A percentile compares a stretch with the other conserved stretches of the same genome.
These are phyloP conservation scores for Glaucopsyche alexis DNA, from an alignment of 2,888 invertebrate species.

Conservation along the genomic window DNA sequence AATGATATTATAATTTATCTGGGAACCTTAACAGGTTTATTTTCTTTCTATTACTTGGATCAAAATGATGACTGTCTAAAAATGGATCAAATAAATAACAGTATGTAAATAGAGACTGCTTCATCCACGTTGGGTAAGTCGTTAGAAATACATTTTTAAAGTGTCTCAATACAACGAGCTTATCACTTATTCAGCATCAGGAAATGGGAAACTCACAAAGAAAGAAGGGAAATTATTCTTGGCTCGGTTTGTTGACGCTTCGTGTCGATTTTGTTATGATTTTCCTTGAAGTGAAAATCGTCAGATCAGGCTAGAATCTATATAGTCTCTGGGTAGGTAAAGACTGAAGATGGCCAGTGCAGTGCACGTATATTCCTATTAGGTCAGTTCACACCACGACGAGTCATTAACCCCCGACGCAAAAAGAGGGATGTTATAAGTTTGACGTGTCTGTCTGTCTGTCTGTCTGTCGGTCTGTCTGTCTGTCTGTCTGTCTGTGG, in stretches of 20 bases:
- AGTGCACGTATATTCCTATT: too few species aligned
- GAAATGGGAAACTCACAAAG: constrained; percentile 64
- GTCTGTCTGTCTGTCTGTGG: too few species aligned
- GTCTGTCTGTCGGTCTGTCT: too few species aligned
- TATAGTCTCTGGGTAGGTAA: too few species aligned
- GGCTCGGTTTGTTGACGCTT: constrained; percentile 45
- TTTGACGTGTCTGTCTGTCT: too few species aligned
- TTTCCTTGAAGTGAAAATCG: not conserved
- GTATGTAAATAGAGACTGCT: not conserved
- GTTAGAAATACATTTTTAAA: constrained; percentile 62
- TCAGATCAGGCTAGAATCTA: not conserved
- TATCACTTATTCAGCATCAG: constrained; percentile 68
- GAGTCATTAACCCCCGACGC: too few species aligned
- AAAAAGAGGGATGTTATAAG: too few species aligned
- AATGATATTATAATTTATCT: too few species aligned
- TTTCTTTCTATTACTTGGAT: too few species aligned
- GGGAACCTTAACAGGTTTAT: too few species aligned
- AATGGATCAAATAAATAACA: not conserved
- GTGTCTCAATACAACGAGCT: constrained; percentile 51
- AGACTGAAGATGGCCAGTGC: too few species aligned
- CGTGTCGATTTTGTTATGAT: not conserved
- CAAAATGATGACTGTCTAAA: not conserved
- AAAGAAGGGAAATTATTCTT: constrained; percentile 53
- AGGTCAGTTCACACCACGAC: too few species aligned
- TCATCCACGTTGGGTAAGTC: constrained; percentile 39